phyloP scores from a whole-genome alignment of 2,888 invertebrate genomes.

The Atrina japonica region DNA sequence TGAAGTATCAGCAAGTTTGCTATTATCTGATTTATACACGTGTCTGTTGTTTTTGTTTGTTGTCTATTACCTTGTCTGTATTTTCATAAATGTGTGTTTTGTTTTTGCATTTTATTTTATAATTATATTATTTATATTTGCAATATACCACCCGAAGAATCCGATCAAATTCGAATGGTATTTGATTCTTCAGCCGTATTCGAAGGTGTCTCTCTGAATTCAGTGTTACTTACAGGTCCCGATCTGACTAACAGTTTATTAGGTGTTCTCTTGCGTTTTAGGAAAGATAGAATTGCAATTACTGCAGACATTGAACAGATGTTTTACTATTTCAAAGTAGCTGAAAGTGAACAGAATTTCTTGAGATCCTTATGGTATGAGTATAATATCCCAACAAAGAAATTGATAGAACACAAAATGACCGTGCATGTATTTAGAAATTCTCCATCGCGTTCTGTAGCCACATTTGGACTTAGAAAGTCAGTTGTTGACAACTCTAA shows the following conservation, averaged over 20 bases:
- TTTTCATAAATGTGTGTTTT: no score
- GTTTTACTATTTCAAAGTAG: constrained; percentile 50
- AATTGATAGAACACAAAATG: constrained; percentile 48
- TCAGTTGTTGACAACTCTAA: constrained; percentile 26
- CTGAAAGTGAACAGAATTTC: constrained; percentile 40
- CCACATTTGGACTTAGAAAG: constrained; percentile 49
- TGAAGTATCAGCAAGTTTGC: no score
- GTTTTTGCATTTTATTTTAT: no score
- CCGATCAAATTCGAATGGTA: constrained; percentile 48
- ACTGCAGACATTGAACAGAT: constrained; percentile 52
- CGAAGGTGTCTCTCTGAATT: constrained; percentile 49
- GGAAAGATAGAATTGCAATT: constrained; percentile 41
- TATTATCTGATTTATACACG: no score
- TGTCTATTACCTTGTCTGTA: no score
- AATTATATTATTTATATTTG: no score
- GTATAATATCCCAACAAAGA: constrained; percentile 41
- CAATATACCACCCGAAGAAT: constrained; percentile 44
- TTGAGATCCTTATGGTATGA: constrained; percentile 51
- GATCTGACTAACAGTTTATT: constrained; percentile 47
- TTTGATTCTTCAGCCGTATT: constrained; percentile 51
- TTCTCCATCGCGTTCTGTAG: constrained; percentile 49
- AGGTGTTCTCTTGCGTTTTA: constrained; percentile 49
- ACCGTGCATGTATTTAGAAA: constrained; percentile 49
- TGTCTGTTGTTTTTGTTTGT: no score
- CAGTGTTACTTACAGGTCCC: constrained; percentile 44